A percentile compares a stretch with the other conserved stretches of the same genome.
Evolutionary conservation across 2,888 invertebrate species (phyloP).

Genomic region (Cabera pusaria): DNA sequence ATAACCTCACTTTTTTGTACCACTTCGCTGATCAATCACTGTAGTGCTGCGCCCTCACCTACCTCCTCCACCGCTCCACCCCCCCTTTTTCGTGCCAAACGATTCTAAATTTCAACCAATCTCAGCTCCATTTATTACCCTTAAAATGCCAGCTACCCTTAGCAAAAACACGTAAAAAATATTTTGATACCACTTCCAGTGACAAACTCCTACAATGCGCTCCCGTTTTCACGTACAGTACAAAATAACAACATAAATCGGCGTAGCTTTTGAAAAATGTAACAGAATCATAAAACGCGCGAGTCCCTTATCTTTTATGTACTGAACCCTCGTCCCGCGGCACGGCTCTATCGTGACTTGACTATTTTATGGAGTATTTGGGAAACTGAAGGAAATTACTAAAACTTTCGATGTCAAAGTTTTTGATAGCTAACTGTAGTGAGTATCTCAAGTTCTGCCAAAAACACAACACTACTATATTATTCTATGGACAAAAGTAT

Average conservation of each 20-base stretch:
- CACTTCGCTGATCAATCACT: too few relatives aligned
- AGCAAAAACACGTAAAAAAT: too few relatives aligned
- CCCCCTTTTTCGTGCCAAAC: too few relatives aligned
- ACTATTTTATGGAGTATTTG: constrained; percentile 24
- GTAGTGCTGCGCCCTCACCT: too few relatives aligned
- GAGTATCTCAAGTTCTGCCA: constrained; percentile 1
- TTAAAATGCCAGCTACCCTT: too few relatives aligned
- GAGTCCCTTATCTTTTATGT: constrained; percentile 23
- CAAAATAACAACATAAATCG: constrained; percentile 17
- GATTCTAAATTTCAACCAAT: too few relatives aligned
- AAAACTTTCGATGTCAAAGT: constrained; percentile 26
- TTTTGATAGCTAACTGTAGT: constrained; percentile 2
- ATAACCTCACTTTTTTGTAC: too few relatives aligned
- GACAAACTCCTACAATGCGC: constrained; percentile 5
- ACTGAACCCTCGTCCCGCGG: constrained; percentile 12
- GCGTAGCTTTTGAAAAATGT: constrained; percentile 11
- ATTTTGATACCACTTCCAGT: too few relatives aligned
- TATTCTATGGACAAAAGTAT: too few relatives aligned
- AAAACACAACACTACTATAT: neutral
- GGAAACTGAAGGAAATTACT: constrained; percentile 21
- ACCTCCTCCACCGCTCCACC: too few relatives aligned
- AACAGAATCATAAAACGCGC: constrained; percentile 17
- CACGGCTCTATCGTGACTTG: constrained; percentile 17
- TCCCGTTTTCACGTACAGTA: constrained; percentile 9
- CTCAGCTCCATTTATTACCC: too few relatives aligned